These are phyloP conservation scores for Bilobella aurantiaca DNA, from an alignment of 1,140 invertebrate species.

Conservation along the genomic window DNA sequence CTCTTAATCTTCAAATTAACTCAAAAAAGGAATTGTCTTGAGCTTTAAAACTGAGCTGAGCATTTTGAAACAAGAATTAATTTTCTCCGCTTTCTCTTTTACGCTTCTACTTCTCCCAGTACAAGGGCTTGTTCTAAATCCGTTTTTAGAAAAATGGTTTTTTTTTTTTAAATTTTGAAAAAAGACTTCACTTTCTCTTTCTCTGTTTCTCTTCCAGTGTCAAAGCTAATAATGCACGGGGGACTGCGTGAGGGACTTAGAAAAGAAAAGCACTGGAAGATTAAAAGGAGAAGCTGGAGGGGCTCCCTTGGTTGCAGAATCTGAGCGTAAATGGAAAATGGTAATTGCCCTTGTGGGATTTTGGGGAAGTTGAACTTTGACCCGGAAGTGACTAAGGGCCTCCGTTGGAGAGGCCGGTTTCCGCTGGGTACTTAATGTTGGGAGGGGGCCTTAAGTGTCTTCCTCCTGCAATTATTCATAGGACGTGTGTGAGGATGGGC, in stretches of 20 bases:
- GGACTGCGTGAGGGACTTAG: neutral
- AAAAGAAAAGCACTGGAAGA: neutral
- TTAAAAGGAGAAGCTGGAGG: neutral
- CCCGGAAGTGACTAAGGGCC: no score
- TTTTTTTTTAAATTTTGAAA: no score
- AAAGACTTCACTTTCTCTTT: neutral
- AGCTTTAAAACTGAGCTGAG: neutral
- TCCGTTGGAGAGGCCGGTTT: neutral
- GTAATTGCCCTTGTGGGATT: no score
- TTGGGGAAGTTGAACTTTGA: no score
- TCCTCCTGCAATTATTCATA: conserved; percentile 2
- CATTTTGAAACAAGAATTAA: neutral
- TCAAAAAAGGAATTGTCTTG: no score
- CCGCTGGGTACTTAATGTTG: neutral
- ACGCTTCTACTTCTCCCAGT: no score
- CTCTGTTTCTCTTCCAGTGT: neutral
- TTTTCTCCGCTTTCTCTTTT: no score
- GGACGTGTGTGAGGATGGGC: neutral
- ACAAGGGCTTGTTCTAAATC: no score
- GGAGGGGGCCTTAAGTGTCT: neutral
- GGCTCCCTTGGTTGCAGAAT: neutral
- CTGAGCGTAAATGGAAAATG: no score
- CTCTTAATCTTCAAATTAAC: neutral
- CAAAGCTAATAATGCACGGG: neutral
- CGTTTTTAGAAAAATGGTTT: no score